Evolutionary conservation across 2,888 invertebrate genomes (phyloP), one percentile per base, ranked within the genome.

Genomic region (Sisyra terminalis): DNA sequence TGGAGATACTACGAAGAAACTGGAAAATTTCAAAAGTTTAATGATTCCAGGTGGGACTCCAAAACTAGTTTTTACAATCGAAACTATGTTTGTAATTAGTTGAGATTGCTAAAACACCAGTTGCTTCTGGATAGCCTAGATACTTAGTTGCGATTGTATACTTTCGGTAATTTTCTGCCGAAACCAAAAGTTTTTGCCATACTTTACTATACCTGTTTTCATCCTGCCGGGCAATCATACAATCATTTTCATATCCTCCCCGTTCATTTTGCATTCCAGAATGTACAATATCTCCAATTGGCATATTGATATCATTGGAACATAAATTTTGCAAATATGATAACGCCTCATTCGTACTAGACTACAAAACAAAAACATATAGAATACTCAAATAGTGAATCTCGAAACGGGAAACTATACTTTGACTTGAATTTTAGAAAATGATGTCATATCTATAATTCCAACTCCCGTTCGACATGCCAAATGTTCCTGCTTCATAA

Each of bases 1-100:
- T 2, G 82, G 83, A 1, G 80, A 79, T n/a, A 85, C 77, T 72
- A 84, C 78, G 55, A 81, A 78, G 54, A 70, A 81, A 51, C 75
- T 75, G 53, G 46, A 59, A 56, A 46, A 48, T 2, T 6, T n/a
- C n/a, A n/a, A n/a, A n/a, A n/a, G n/a, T n/a, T n/a, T n/a, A n/a
- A n/a, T n/a, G n/a, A n/a, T n/a, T n/a, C n/a, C n/a, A n/a, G n/a
- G n/a, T n/a, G n/a, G n/a, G n/a, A n/a, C n/a, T n/a, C n/a, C n/a
- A n/a, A n/a, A n/a, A n/a, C n/a, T n/a, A n/a, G n/a, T n/a, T n/a
- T n/a, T n/a, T n/a, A n/a, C n/a, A n/a, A n/a, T n/a, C n/a, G n/a
- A n/a, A n/a, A n/a, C n/a, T n/a, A n/a, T n/a, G n/a, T n/a, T n/a
- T n/a, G n/a, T n/a, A n/a, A n/a, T n/a, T n/a, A n/a, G n/a, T n/a